Evolutionary conservation across 2,888 invertebrate genomes (phyloP).

Genomic region (Osmoderma eremita): DNA sequence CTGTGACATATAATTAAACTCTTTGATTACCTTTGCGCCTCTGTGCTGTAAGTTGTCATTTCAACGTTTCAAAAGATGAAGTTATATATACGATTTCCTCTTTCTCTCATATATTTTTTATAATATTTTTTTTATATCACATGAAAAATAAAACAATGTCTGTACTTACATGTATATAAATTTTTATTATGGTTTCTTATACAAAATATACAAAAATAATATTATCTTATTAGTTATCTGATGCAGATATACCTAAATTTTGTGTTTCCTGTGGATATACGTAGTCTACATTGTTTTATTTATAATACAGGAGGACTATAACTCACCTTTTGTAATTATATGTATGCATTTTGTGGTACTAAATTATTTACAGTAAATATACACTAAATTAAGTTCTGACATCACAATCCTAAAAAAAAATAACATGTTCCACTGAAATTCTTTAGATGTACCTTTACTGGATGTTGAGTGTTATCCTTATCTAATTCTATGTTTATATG

Average conservation of each 20-base stretch:
- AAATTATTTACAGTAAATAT: conserved; percentile 8
- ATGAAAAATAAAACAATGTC: neutral
- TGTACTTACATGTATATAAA: neutral
- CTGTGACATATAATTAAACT: too few relatives aligned
- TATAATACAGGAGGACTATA: conserved; percentile 10
- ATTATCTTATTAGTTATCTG: conserved; percentile 37
- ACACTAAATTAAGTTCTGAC: neutral
- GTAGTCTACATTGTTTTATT: neutral
- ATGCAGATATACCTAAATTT: conserved; percentile 42
- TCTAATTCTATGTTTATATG: too few relatives aligned
- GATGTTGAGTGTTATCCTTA: too few relatives aligned
- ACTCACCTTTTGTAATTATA: neutral
- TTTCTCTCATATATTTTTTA: neutral
- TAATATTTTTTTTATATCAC: conserved; percentile 1
- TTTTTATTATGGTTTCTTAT: conserved; percentile 34
- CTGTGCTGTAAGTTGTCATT: too few relatives aligned
- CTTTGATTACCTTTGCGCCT: too few relatives aligned
- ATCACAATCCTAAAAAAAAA: neutral
- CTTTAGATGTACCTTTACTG: too few relatives aligned
- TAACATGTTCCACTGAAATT: too few relatives aligned
- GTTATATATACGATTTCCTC: too few relatives aligned
- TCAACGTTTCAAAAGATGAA: too few relatives aligned
- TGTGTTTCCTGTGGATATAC: conserved; percentile 22
- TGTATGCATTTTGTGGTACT: neutral
- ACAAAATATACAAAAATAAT: conserved; percentile 38